Evolutionary conservation across 2,888 invertebrate genomes (phyloP), one percentile per base, ranked within the genome.

Genomic region (Hoplodrina blanda): DNA sequence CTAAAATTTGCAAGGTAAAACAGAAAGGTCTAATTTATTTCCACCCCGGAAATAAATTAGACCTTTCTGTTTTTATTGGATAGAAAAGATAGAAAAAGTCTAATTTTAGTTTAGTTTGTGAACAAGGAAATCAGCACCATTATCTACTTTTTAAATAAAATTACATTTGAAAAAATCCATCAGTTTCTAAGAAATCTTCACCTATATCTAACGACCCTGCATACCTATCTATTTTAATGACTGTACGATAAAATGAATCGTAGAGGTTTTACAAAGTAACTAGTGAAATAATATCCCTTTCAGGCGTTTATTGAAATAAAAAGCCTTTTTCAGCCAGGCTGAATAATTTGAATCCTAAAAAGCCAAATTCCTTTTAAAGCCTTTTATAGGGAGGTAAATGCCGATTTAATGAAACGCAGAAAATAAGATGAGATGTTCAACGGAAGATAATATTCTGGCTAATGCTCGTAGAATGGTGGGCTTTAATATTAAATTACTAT

Each of bases 291-390:
- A 19, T 44, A 33, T 70, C 44, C 44, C 15, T 53, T 71, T 64
- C 25, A 71, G 10, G n/a, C 17, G 20, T 56, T 70, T 25, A 57
- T 50, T 71, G 55, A 44, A 71, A 37, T 44, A n/a, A 63, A 63
- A 46, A 71, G 19, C 17, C 13, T 13, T 44, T 62, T 69, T 69
- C 69, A 55, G 49, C 62, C 10, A 33, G 50, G 50, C 33, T 41
- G 63, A 71, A 50, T 71, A 62, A 71, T 63, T 63, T 44, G 17
- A 70, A 70, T 44, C 17, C 19, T 52, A 37, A 63, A 44, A 56
- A 56, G 37, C 33, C 8, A 55, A 55, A 69, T 44, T 33, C 17
- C 20, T 70, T 68, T 46, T 46, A 52, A 46, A 72, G 44, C 30
- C 5, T 70, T 70, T 62, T 50, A 30, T 33, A 25, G 5, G 6